phyloP scores from a whole-genome alignment of 2,888 invertebrate species.

The Drosophila merina region DNA sequence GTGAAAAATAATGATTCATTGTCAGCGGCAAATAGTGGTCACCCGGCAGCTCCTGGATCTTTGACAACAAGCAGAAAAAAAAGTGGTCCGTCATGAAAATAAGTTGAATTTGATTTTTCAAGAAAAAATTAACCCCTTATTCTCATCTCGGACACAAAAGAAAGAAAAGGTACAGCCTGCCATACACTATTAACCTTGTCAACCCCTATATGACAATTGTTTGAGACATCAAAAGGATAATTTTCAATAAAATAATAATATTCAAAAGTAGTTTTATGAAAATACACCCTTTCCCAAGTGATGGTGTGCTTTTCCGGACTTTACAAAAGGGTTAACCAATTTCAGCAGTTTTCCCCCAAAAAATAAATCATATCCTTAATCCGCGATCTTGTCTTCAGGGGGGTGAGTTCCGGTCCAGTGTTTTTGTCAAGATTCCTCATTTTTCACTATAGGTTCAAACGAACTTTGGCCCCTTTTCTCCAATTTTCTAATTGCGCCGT shows the following conservation, averaged over 20 bases:
- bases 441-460: constrained; percentile 40
- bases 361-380: constrained; percentile 16
- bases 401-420: constrained; percentile 31
- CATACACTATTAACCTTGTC: constrained; percentile 31
- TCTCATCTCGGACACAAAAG: constrained; percentile 30
- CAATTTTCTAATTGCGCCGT: constrained; percentile 43
- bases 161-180: constrained; percentile 28
- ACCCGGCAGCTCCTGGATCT: constrained; percentile 6
- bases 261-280: constrained; percentile 13
- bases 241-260: constrained; percentile 40
- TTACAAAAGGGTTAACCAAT: constrained; percentile 11
- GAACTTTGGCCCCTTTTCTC: constrained; percentile 48
- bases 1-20: constrained; percentile 22
- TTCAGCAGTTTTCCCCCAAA: constrained; percentile 5
- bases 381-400: constrained; percentile 24
- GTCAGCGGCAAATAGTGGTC: constrained; percentile 9
- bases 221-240: constrained; percentile 33
- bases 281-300: constrained; percentile 4
- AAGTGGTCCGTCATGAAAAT: constrained; percentile 27
- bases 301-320: constrained; percentile 14
- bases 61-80: constrained; percentile 6
- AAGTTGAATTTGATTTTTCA: constrained; percentile 19
- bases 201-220: constrained; percentile 38
- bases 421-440: constrained; percentile 33
- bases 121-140: constrained; percentile 37